These are phyloP conservation scores for Hirtodrosophila confusa DNA, from an alignment of 2,888 invertebrate genomes.

Conservation along the genomic window DNA sequence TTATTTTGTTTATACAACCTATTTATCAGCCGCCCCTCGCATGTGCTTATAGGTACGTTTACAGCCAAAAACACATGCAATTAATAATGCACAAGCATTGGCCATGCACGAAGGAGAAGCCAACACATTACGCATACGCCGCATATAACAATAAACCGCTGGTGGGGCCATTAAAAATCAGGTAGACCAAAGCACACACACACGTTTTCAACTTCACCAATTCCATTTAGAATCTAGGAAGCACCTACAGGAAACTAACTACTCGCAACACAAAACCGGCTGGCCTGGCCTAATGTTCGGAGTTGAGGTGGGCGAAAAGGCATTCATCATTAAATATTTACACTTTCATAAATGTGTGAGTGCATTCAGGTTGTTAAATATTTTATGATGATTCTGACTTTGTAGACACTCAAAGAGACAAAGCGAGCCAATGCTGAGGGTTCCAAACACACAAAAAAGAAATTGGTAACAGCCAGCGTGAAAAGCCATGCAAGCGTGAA, in stretches of 20 bases:
- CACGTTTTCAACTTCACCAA: slow-evolving; percentile 4
- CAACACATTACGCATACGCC: slow-evolving; percentile 58
- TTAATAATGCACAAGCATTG: slow-evolving; percentile 56
- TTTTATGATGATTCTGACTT: slow-evolving; percentile 65
- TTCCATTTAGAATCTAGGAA: slow-evolving; percentile 17
- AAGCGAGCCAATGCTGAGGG: slow-evolving; percentile 17
- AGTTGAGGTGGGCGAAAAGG: slow-evolving; percentile 25
- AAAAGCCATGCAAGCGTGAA: slow-evolving; percentile 66
- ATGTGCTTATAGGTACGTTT: neutral
- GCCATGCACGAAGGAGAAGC: slow-evolving; percentile 18
- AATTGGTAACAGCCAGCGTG: slow-evolving; percentile 15
- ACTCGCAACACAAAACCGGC: slow-evolving; percentile 2
- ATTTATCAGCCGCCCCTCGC: neutral
- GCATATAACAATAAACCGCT: slow-evolving; percentile 48
- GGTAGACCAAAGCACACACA: slow-evolving; percentile 20
- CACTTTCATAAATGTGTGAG: slow-evolving; percentile 80
- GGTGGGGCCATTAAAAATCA: slow-evolving; percentile 42
- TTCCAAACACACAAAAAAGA: slow-evolving; percentile 2
- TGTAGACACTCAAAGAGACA: slow-evolving; percentile 54
- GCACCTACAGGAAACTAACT: slow-evolving; percentile 25
- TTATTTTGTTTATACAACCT: too few species aligned
- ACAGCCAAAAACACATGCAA: slow-evolving; percentile 15
- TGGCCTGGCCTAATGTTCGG: slow-evolving; percentile 4
- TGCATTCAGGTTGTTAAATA: slow-evolving; percentile 74
- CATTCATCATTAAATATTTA: slow-evolving; percentile 76